Evolutionary conservation across 2,113 vertebrate genomes (phyloP).

Genomic region (Promerops cafer): DNA sequence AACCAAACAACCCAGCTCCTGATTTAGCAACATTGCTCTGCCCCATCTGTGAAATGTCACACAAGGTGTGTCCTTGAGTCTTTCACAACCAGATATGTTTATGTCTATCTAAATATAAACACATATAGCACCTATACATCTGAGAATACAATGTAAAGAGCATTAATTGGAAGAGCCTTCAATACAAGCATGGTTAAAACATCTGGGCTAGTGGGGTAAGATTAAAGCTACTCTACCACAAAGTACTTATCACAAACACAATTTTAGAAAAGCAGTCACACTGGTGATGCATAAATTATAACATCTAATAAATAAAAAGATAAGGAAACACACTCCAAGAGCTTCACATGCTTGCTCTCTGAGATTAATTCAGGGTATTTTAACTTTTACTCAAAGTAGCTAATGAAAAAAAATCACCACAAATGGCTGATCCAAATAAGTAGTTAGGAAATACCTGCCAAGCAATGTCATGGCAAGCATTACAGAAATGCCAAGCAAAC

Average conservation of each 20-base stretch:
- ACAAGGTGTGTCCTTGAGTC: not conserved
- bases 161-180: not conserved
- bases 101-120: not conserved
- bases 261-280: not conserved
- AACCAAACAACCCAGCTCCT: not conserved
- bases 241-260: not conserved
- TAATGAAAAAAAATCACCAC: not conserved
- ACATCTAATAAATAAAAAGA: not conserved
- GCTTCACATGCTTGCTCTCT: not conserved
- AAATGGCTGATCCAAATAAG: not conserved
- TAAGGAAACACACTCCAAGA: not conserved
- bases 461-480: too few species aligned
- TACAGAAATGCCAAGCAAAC: not conserved
- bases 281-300: not conserved
- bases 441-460: too few species aligned
- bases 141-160: rapidly evolving
- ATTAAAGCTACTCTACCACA: not conserved
- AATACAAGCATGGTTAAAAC: not conserved
- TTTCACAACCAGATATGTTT: not conserved
- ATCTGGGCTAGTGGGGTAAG: not conserved
- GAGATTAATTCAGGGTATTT: not conserved
- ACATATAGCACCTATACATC: not conserved
- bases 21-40: not conserved
- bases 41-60: not conserved
- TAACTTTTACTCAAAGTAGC: rapidly evolving